Conservation (phyloP, 2,113 vertebrate species). For the Neoarius graeffei region DNA sequence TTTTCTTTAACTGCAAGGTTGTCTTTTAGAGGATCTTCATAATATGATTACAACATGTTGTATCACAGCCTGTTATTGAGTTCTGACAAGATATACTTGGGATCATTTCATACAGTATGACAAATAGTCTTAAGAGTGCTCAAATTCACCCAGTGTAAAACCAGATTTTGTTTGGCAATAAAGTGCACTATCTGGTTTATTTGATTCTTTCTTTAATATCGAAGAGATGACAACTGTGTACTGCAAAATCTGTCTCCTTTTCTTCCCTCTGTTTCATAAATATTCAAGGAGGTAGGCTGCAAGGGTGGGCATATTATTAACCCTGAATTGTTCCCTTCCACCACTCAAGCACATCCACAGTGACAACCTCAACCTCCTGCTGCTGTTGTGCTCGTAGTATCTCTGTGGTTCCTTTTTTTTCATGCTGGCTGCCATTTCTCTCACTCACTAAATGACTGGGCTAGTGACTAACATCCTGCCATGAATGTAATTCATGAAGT, state of each 20-base stretch:
- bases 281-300: slow-evolving; percentile 64
- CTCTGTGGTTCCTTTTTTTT: slow-evolving; percentile 29
- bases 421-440: not conserved
- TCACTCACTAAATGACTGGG: not conserved
- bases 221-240: slow-evolving; percentile 58
- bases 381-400: slow-evolving; percentile 43
- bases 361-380: slow-evolving; percentile 64
- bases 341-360: slow-evolving; percentile 60
- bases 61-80: not conserved
- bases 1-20: not conserved
- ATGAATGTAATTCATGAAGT: slow-evolving; percentile 24
- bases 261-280: slow-evolving; percentile 65
- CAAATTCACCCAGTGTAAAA: not conserved
- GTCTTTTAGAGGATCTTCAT: not conserved
- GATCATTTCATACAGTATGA: not conserved
- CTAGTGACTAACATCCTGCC: slow-evolving; percentile 12
- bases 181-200: not conserved
- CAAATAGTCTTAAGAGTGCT: not conserved
- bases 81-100: not conserved
- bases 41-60: not conserved
- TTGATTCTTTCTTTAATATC: not conserved
- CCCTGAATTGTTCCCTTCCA: slow-evolving; percentile 29
- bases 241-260: slow-evolving; percentile 45
- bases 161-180: not conserved
- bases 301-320: slow-evolving; percentile 61